Base-by-base conservation (phyloP, 2,797 vertebrate species). In the Huso huso region DNA sequence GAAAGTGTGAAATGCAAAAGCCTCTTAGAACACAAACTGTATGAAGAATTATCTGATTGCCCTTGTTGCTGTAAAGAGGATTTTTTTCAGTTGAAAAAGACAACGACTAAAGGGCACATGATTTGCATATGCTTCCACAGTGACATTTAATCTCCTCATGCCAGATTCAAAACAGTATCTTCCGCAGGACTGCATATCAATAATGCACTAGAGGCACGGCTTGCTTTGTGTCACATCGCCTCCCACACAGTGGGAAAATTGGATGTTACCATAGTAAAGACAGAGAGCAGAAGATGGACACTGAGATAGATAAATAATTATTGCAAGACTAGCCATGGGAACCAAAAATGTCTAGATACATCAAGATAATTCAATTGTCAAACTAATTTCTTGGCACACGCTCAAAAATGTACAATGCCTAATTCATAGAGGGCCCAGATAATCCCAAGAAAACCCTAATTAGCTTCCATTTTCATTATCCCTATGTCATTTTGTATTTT, bases 181-280 rank as follows among this genome's bases (percentile, higher is more conserved):
- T 62, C 66, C 51, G 57, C 13, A 60, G 48, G 60, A 61, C 68
- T 67, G 57, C 50, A 66, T 69, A 77, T 75, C 74, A 78, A 74
- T 73, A 78, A 77, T 69, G 57, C 52, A 79, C 74, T 69, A 72
- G 51, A 66, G 50, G 61, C 76, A 52, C 64, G 62, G 67, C 59
- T 72, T 75, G 61, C 72, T 59, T 78, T 80, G 37, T 37, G 37
- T 5, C 37, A 37, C 5, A 37, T 75, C 65, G 78, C 65, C 74
- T 76, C 72, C 70, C 48, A 74, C 64, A 74, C 66, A 71, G 68
- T 72, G 49, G 70, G 64, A 67, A 79, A 69, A 71, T 72, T 62
- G 73, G 72, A 77, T 57, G n/a, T 12, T 80, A 69, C 72, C 64
- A 62, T 13, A 73, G 62, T 64, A 75, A 77, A 72, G 73, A 70